phyloP scores from a whole-genome alignment of 1,140 invertebrate species.

The Globodera rostochiensis region DNA sequence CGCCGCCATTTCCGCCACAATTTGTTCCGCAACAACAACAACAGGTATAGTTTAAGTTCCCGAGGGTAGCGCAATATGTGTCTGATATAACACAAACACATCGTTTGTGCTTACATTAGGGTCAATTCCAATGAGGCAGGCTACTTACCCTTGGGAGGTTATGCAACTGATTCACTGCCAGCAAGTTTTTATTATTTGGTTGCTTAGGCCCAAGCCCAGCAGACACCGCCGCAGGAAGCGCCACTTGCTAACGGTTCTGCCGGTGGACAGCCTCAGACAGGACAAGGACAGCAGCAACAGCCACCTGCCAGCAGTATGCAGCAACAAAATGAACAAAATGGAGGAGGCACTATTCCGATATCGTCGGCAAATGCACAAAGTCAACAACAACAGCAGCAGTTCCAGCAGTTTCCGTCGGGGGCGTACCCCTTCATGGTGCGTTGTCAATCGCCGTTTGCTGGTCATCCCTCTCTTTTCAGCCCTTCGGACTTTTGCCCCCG shows the following conservation, averaged over 20 bases:
- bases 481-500: constrained; percentile 60
- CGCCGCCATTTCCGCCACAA: background rate
- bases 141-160: too few relatives aligned
- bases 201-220: background rate
- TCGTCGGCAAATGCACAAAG: background rate
- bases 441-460: background rate
- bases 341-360: background rate
- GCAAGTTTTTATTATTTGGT: too few relatives aligned
- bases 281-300: background rate
- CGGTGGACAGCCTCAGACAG: background rate
- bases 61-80: too few relatives aligned
- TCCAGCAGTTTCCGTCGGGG: background rate
- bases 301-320: background rate
- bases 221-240: background rate
- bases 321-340: background rate
- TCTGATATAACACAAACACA: too few relatives aligned
- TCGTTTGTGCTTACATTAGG: too few relatives aligned
- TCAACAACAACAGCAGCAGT: background rate
- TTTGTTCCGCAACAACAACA: constrained; percentile 2
- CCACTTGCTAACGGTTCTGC: background rate
- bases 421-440: background rate
- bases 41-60: background rate
- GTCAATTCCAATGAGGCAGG: too few relatives aligned
- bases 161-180: too few relatives aligned
- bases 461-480: constrained; percentile 34